phyloP scores from a whole-genome alignment of 1,140 invertebrate species.

The Drosophila asahinai region DNA sequence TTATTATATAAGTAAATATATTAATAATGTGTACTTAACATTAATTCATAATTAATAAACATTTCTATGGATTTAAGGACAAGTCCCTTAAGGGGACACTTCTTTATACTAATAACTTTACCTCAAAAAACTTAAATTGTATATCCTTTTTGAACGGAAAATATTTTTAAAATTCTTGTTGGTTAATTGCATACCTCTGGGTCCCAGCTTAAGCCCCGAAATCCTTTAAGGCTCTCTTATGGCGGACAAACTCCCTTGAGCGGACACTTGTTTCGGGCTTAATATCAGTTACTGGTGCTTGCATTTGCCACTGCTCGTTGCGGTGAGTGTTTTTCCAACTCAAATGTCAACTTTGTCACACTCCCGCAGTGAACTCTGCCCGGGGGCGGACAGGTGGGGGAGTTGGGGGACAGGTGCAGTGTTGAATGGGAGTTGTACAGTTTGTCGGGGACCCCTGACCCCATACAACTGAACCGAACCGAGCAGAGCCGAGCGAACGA shows the following conservation, averaged over 20 bases:
- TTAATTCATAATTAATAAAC: neutral
- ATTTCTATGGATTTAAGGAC: neutral
- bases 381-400: slow-evolving; percentile 30
- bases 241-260: slow-evolving; percentile 23
- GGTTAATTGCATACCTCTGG: neutral
- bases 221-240: neutral
- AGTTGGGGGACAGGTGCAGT: slow-evolving; percentile 3
- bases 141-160: neutral
- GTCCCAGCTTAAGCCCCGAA: neutral
- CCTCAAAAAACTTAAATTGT: neutral
- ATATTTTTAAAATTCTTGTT: neutral
- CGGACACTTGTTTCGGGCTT: slow-evolving; percentile 32
- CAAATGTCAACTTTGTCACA: slow-evolving; percentile 73
- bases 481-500: slow-evolving; percentile 15
- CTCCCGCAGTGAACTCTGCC: slow-evolving; percentile 48
- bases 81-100: neutral
- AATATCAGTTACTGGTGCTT: slow-evolving; percentile 27
- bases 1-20: neutral
- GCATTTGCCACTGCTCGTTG: slow-evolving; percentile 10
- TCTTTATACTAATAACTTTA: neutral
- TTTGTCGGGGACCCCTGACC: slow-evolving; percentile 37
- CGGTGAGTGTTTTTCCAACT: slow-evolving; percentile 47
- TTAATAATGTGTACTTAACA: neutral
- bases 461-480: slow-evolving; percentile 21
- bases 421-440: slow-evolving; percentile 37